Evolutionary conservation across 37 sponge, comb jelly and placozoan species (phyloP).

Genomic region (Mnemiopsis leidyi): DNA sequence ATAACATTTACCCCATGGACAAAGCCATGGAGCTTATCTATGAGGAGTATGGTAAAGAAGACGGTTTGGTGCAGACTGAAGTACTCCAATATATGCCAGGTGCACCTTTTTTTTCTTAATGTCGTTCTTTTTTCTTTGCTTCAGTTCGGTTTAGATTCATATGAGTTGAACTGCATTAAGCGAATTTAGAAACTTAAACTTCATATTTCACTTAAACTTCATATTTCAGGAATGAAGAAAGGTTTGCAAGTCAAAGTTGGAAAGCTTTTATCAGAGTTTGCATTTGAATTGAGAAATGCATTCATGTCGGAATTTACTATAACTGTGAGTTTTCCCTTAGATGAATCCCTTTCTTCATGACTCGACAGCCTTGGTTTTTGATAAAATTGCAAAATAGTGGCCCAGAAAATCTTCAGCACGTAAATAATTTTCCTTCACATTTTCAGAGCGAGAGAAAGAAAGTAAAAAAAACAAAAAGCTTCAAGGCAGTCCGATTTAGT

Average conservation of each 20-base stretch:
- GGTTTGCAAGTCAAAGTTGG: conserved; percentile 17
- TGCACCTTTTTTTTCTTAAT: too few relatives aligned
- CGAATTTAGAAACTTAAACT: too few relatives aligned
- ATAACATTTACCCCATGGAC: conserved; percentile 59
- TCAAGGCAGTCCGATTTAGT: conserved; percentile 28
- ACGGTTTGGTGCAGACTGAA: conserved; percentile 46
- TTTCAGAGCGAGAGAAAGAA: conserved; percentile 10
- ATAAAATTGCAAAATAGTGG: too few relatives aligned
- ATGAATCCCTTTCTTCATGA: too few relatives aligned
- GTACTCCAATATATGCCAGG: conserved; percentile 62
- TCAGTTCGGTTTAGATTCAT: too few relatives aligned
- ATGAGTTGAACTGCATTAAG: too few relatives aligned
- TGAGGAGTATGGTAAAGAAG: conserved; percentile 48
- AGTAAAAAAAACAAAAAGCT: conserved; percentile 31
- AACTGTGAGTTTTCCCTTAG: not conserved
- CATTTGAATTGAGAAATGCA: conserved; percentile 4
- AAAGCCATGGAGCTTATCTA: conserved; percentile 58
- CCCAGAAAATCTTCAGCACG: too few relatives aligned
- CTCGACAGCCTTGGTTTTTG: too few relatives aligned
- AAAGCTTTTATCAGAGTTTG: conserved; percentile 31
- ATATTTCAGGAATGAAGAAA: conserved; percentile 42
- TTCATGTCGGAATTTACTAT: conserved; percentile 35
- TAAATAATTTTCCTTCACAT: too few relatives aligned
- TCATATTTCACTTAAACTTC: too few relatives aligned
- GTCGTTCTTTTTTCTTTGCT: too few relatives aligned